These are phyloP conservation scores for Cynocephalus volans DNA, from an alignment of 2,113 vertebrate species.

Conservation along the genomic window DNA sequence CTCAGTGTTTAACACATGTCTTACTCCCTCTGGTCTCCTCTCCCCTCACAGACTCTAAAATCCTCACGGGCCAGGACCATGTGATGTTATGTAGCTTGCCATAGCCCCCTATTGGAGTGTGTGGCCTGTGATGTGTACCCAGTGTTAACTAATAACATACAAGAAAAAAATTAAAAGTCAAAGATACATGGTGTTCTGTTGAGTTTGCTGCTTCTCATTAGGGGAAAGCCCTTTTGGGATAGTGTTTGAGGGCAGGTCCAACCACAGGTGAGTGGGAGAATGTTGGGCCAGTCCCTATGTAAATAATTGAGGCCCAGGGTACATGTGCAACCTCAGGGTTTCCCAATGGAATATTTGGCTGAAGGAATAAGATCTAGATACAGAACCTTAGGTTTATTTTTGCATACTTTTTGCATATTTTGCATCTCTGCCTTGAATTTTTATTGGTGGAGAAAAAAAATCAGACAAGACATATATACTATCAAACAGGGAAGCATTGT, in stretches of 20 bases:
- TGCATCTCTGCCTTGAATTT: constrained; percentile 77
- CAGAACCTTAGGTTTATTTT: constrained; percentile 73
- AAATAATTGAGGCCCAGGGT: not conserved
- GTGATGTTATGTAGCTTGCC: not conserved
- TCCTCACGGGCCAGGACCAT: not conserved
- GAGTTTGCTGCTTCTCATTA: not conserved
- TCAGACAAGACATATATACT: constrained; percentile 62
- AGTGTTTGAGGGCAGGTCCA: not conserved
- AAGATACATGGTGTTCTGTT: not conserved
- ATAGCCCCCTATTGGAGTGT: not conserved
- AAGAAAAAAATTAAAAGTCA: not conserved
- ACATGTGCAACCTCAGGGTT: not conserved
- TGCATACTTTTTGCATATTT: constrained; percentile 74
- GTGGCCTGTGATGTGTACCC: not conserved
- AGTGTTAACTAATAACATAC: not conserved
- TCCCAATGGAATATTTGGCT: constrained; percentile 1
- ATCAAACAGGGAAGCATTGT: constrained; percentile 78
- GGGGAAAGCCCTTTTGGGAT: not conserved
- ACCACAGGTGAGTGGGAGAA: not conserved
- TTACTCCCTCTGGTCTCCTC: not conserved
- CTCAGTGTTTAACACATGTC: not conserved
- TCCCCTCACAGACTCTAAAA: not conserved
- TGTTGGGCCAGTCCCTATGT: not conserved
- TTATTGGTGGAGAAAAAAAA: constrained; percentile 75
- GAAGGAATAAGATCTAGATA: not conserved